Evolutionary conservation across 1,140 invertebrate species (phyloP).

Genomic region (Stratiolaelaps scimitus): DNA sequence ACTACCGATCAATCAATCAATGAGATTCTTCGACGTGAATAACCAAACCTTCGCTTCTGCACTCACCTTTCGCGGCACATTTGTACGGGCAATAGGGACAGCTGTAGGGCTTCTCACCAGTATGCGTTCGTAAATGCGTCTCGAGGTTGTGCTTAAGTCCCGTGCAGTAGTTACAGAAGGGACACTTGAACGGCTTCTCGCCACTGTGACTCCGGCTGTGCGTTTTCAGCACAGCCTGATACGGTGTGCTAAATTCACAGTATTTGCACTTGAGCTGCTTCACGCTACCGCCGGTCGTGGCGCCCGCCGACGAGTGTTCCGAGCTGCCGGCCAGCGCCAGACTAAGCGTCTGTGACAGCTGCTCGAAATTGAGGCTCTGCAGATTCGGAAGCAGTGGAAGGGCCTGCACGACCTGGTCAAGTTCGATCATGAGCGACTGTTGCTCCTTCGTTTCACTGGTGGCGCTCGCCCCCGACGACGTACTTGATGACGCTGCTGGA

Average conservation of each 20-base stretch:
- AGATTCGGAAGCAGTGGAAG: slow-evolving; percentile 9
- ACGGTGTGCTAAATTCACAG: neutral
- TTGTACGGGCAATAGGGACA: slow-evolving; percentile 27
- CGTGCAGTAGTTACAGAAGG: slow-evolving; percentile 11
- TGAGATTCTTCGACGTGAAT: no score
- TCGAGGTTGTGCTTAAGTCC: slow-evolving; percentile 27
- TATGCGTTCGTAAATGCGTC: slow-evolving; percentile 22
- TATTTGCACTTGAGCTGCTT: slow-evolving; percentile 26
- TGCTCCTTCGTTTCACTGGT: no score
- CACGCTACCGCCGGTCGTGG: neutral
- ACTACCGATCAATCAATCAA: no score
- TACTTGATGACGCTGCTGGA: no score
- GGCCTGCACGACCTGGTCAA: slow-evolving; percentile 20
- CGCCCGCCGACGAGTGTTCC: neutral
- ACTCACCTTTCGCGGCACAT: slow-evolving; percentile 19
- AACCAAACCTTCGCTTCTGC: no score
- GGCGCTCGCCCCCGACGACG: no score
- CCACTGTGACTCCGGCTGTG: slow-evolving; percentile 19
- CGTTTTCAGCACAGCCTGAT: slow-evolving; percentile 15
- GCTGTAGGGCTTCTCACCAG: slow-evolving; percentile 21
- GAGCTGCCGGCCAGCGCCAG: neutral
- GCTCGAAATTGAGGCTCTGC: slow-evolving; percentile 8
- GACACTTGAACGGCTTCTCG: slow-evolving; percentile 26
- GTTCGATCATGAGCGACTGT: neutral
- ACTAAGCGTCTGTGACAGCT: neutral